Evolutionary conservation across 2,888 invertebrate species (phyloP).

Genomic region (Papilio protenor): DNA sequence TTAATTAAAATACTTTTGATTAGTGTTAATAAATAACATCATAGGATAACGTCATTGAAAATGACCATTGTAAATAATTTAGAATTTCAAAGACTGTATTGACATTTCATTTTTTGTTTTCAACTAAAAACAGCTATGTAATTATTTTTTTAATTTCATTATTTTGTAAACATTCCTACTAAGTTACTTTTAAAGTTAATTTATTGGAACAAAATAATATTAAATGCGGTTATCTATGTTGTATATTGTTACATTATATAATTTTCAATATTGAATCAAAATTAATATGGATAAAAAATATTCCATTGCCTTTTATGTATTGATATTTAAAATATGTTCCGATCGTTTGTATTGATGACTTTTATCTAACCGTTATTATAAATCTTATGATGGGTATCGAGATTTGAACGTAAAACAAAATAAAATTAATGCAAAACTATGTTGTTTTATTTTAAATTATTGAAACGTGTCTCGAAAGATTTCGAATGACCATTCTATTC

Average conservation of each 20-base stretch:
- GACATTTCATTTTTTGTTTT: slow-evolving; percentile 14
- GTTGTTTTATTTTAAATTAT: slow-evolving; percentile 44
- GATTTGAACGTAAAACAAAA: slow-evolving; percentile 76
- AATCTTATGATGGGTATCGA: slow-evolving; percentile 82
- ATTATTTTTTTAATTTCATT: slow-evolving; percentile 52
- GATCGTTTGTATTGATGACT: slow-evolving; percentile 67
- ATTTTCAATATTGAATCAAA: background rate
- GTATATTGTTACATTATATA: background rate
- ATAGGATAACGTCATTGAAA: slow-evolving; percentile 67
- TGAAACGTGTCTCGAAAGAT: too few species aligned
- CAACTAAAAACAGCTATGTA: background rate
- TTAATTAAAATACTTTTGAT: slow-evolving; percentile 26
- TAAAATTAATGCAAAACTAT: slow-evolving; percentile 68
- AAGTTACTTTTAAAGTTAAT: slow-evolving; percentile 36
- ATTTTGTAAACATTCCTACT: background rate
- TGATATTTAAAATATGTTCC: slow-evolving; percentile 23
- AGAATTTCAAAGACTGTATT: slow-evolving; percentile 82
- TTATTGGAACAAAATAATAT: slow-evolving; percentile 40
- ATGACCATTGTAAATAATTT: slow-evolving; percentile 78
- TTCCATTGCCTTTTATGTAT: slow-evolving; percentile 27
- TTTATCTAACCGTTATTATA: slow-evolving; percentile 79
- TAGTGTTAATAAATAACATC: slow-evolving; percentile 43
- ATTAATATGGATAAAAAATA: background rate
- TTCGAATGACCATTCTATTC: too few species aligned
- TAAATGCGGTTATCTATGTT: background rate